A percentile compares a stretch with the other conserved stretches of the same genome.
These are phyloP conservation scores for Parnassius apollo DNA, from an alignment of 2,888 invertebrate genomes.

Conservation along the genomic window DNA sequence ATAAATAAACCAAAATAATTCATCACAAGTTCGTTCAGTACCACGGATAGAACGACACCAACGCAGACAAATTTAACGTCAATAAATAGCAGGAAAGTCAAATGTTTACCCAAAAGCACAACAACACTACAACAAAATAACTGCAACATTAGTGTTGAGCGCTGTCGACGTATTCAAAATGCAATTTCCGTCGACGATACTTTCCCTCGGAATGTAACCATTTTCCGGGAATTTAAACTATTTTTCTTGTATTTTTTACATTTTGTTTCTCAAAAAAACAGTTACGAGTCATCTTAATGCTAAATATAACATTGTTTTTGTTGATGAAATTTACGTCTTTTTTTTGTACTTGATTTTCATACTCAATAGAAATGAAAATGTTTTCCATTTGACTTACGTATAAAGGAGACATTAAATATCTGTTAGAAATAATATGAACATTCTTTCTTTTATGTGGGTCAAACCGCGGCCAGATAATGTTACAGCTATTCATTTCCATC, in stretches of 20 bases:
- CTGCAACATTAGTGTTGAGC: conserved; percentile 27
- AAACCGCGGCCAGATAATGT: too few species aligned
- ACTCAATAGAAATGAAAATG: background rate
- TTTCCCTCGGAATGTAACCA: conserved; percentile 21
- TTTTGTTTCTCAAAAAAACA: conserved; percentile 19
- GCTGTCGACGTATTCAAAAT: conserved; percentile 29
- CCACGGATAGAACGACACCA: conserved; percentile 4
- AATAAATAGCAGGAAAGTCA: conserved; percentile 17
- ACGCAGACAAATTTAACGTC: conserved; percentile 6
- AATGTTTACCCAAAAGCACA: conserved; percentile 22
- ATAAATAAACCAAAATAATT: conserved; percentile 8
- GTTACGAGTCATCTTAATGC: conserved; percentile 20
- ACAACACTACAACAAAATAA: conserved; percentile 27
- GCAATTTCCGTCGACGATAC: conserved; percentile 27
- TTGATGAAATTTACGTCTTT: conserved; percentile 8
- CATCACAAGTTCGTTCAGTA: background rate
- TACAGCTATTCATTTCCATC: too few species aligned
- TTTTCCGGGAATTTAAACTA: conserved; percentile 25
- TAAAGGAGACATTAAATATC: too few species aligned
- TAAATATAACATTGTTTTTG: conserved; percentile 11
- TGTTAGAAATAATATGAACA: too few species aligned
- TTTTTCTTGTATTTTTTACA: conserved; percentile 23
- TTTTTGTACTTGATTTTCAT: background rate
- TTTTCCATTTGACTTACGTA: too few species aligned
- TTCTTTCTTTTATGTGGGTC: too few species aligned